Base-by-base conservation (phyloP, 2,113 vertebrate species). In the Hoplias malabaricus region DNA sequence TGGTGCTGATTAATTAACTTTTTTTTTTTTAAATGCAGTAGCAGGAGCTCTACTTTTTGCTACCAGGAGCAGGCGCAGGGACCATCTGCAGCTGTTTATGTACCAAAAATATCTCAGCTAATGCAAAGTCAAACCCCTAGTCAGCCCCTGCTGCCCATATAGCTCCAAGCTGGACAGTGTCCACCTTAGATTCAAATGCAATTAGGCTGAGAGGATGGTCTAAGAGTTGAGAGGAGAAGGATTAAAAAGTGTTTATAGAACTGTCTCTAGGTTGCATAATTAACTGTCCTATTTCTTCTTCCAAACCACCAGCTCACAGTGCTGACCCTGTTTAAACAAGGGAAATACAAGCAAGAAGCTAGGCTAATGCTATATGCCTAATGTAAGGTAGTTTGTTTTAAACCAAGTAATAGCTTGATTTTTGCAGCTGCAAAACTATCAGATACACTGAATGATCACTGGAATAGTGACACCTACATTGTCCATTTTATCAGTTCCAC, bases 221-320 rank as follows among this genome's bases (percentile, higher is more conserved):
- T 19, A 34, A 68, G 46, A 43, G 36, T 25, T 61, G 7, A 2
- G 42, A 74, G 59, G 50, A 25, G 19, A 62, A 14, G 10, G 31
- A 27, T 46, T 77, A 11, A 16, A 29, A 46, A 25, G 38, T 77
- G 75, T 61, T 77, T 77, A 77, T 77, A 77, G 66, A 62, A 61
- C 66, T 5, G 21, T 69, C 74, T 36, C 68, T 62, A 46, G 11
- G 66, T 61, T 57, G 57, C 66, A 69, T 77, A 62, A 69, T 77
- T 77, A 77, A 46, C 54, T 69, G 75, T 21, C 53, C 75, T 38
- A 77, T 48, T 77, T 77, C 75, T 69, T 77, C 43, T 12, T 29
- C 65, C 23, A 19, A 69, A 38, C 38, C 21, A 13, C 38, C 25
- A 34, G 50, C 48, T 27, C 46, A 68, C 33, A 7, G 23, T 38